A percentile compares a stretch with the other conserved stretches of the same genome.
phyloP scores from a whole-genome alignment of 2,113 vertebrate species.

The Bubalus kerabau region DNA sequence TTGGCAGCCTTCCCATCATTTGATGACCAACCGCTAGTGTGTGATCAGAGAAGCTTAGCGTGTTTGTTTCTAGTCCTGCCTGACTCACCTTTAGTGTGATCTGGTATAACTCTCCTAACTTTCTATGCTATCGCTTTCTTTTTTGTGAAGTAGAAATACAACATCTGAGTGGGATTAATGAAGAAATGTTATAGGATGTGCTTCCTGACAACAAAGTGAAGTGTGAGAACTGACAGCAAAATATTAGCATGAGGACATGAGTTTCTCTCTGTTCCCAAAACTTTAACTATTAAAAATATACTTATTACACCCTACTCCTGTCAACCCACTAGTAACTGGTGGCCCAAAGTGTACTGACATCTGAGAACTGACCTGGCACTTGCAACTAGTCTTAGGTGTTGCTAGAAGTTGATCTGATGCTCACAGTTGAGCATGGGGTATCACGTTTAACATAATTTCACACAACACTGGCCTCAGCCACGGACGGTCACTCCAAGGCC shows the following conservation, averaged over 20 bases:
- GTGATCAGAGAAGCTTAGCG: neutral
- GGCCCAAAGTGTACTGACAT: neutral
- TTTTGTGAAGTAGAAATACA: neutral
- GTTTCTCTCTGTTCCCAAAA: neutral
- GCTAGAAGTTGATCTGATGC: neutral
- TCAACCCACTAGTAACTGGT: neutral
- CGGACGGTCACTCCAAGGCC: neutral
- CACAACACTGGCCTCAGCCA: neutral
- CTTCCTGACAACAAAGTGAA: neutral
- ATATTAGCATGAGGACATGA: neutral
- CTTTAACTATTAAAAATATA: neutral
- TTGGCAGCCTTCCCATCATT: neutral
- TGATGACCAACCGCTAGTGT: neutral
- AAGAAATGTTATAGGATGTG: neutral
- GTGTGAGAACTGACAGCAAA: neutral
- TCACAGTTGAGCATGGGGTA: neutral
- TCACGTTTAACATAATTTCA: neutral
- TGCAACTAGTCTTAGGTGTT: neutral
- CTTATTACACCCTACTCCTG: neutral
- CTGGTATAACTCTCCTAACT: neutral
- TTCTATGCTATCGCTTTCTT: neutral
- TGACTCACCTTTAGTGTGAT: neutral
- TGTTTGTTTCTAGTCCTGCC: neutral
- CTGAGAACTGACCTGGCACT: neutral
- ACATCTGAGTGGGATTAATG: neutral